Evolutionary conservation across 2,888 invertebrate genomes (phyloP).

Genomic region (Drosophila eohydei): DNA sequence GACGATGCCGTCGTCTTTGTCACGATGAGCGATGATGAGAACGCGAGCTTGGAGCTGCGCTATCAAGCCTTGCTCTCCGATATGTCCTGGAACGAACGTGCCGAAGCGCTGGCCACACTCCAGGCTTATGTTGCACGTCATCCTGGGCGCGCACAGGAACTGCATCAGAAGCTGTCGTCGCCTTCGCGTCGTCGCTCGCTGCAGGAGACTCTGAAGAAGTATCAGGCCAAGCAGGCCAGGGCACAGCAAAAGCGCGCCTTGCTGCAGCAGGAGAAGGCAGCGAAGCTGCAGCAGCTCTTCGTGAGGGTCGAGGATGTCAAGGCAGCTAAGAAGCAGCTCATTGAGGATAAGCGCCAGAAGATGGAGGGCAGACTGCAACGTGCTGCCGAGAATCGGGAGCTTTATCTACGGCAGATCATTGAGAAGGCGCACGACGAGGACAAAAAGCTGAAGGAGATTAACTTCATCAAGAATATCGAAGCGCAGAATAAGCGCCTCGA

Average conservation of each 20-base stretch:
- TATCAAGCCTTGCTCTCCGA: constrained; percentile 90
- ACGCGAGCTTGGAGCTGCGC: constrained; percentile 88
- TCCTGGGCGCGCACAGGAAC: constrained; percentile 95
- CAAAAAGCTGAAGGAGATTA: constrained; percentile 97
- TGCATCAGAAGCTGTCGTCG: constrained; percentile 97
- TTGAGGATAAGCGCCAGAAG: constrained; percentile 91
- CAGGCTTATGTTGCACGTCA: constrained; percentile 93
- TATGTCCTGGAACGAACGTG: constrained; percentile 94
- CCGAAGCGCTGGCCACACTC: constrained; percentile 91
- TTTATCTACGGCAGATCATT: constrained; percentile 92
- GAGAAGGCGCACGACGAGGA: constrained; percentile 99
- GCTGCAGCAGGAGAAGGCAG: constrained; percentile 92
- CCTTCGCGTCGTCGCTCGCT: constrained; percentile 94
- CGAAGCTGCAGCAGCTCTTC: constrained; percentile 93
- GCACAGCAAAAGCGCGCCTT: constrained; percentile 94
- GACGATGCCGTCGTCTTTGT: constrained; percentile 82
- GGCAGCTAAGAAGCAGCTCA: constrained; percentile 93
- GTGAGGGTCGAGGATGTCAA: constrained; percentile 94
- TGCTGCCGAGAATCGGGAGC: constrained; percentile 95
- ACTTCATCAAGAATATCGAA: constrained; percentile 97
- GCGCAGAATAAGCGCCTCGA: constrained; percentile 97
- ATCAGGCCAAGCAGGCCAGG: constrained; percentile 95
- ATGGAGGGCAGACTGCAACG: constrained; percentile 92
- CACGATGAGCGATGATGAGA: constrained; percentile 82
- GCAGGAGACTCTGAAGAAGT: constrained; percentile 91